Conservation (phyloP, 1,140 invertebrate species). For the Steinernema khuongi region DNA sequence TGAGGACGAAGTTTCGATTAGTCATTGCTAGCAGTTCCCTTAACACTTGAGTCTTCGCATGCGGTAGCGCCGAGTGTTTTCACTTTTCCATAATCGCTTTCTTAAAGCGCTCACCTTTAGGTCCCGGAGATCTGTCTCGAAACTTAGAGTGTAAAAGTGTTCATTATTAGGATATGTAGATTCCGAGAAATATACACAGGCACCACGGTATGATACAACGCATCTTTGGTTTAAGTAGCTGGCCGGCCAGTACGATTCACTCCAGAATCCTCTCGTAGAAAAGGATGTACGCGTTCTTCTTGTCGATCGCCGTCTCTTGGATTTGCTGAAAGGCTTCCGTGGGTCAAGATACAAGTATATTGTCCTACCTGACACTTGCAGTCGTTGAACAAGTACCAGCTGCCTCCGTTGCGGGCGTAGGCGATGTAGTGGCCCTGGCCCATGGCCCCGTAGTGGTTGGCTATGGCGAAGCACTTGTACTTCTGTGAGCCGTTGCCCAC, state of each 20-base stretch:
- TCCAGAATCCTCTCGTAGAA: not conserved
- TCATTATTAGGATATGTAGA: not conserved
- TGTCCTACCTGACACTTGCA: constrained; percentile 12
- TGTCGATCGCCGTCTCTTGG: constrained; percentile 5
- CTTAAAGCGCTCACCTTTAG: no score
- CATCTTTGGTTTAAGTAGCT: not conserved
- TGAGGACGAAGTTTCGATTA: not conserved
- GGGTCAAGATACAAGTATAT: not conserved
- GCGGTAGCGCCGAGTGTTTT: no score
- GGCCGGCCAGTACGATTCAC: not conserved
- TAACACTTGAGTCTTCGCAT: no score
- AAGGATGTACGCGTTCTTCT: constrained; percentile 3
- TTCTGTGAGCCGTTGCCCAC: not conserved
- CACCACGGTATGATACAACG: not conserved
- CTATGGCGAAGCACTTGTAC: constrained; percentile 14
- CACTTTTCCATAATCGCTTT: no score
- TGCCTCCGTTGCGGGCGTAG: not conserved
- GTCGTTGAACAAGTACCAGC: constrained; percentile 3
- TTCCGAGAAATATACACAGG: not conserved
- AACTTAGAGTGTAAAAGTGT: not conserved
- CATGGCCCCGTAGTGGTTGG: constrained; percentile 8
- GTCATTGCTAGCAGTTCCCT: no score
- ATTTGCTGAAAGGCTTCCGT: not conserved
- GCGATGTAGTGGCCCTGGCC: constrained; percentile 4
- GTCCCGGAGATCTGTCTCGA: no score